These are phyloP conservation scores for Dioctria linearis DNA, from an alignment of 2,888 invertebrate species.

Conservation along the genomic window DNA sequence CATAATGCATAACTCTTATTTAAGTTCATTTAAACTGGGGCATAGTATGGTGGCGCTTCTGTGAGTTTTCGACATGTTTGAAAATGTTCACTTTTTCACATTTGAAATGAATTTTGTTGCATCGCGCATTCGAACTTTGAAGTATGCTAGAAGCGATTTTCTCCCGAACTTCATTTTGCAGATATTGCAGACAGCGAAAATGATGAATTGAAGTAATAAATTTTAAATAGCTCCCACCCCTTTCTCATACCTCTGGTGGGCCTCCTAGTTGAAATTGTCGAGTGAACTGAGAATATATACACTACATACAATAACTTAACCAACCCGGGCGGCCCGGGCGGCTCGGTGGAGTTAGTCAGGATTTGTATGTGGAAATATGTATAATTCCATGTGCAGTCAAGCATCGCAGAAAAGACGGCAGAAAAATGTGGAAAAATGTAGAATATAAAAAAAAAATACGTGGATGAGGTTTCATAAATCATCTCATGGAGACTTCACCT, in stretches of 20 bases:
- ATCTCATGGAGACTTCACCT: slow-evolving; percentile 54
- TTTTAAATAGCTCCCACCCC: slow-evolving; percentile 27
- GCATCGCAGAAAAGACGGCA: slow-evolving; percentile 1
- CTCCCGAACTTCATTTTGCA: slow-evolving; percentile 13
- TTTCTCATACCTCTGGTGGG: not conserved
- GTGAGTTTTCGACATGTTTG: no score
- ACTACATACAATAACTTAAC: not conserved
- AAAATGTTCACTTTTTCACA: no score
- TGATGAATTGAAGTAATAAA: slow-evolving; percentile 52
- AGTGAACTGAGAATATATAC: not conserved
- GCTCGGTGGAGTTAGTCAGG: not conserved
- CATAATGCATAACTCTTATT: no score
- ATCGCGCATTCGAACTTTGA: not conserved
- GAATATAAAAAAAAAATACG: slow-evolving; percentile 6
- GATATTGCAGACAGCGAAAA: slow-evolving; percentile 40
- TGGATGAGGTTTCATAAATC: slow-evolving; percentile 56
- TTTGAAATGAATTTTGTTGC: no score
- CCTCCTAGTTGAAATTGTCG: slow-evolving; percentile 30
- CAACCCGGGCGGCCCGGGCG: not conserved
- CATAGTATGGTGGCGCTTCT: no score
- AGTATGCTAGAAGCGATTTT: slow-evolving; percentile 14
- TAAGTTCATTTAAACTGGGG: no score
- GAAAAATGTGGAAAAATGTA: slow-evolving; percentile 21
- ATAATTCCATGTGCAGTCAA: slow-evolving; percentile 34
- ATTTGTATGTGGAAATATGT: slow-evolving; percentile 13